Conservation (phyloP, 2,113 vertebrate genomes). For the Erinaceus europaeus region DNA sequence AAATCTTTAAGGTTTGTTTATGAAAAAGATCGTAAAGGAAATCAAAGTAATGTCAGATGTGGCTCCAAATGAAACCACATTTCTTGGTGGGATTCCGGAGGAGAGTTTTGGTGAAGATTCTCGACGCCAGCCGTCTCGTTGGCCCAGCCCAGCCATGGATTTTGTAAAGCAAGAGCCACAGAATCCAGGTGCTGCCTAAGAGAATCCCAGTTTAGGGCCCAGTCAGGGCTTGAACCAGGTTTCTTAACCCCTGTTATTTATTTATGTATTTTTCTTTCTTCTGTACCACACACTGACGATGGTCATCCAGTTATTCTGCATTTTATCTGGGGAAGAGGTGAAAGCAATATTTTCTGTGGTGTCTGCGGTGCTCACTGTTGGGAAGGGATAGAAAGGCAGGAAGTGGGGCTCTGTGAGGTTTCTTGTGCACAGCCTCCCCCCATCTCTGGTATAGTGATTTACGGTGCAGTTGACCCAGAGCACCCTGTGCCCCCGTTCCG, state of each 20-base stretch:
- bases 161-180: background rate
- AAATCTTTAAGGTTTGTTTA: no score
- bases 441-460: background rate
- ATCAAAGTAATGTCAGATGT: background rate
- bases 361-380: background rate
- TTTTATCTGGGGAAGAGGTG: background rate
- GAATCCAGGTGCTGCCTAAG: background rate
- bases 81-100: background rate
- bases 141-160: background rate
- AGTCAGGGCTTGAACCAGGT: background rate
- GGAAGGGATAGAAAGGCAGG: background rate
- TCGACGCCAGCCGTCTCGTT: background rate
- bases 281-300: background rate
- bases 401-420: background rate
- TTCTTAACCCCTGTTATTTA: background rate
- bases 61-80: background rate
- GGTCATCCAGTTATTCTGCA: background rate
- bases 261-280: conserved; percentile 1
- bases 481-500: background rate
- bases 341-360: background rate
- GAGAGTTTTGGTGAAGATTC: background rate
- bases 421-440: background rate
- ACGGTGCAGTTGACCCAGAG: background rate
- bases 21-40: background rate
- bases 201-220: background rate